phyloP scores from a whole-genome alignment of 1,140 invertebrate genomes.

The Anastrepha obliqua region DNA sequence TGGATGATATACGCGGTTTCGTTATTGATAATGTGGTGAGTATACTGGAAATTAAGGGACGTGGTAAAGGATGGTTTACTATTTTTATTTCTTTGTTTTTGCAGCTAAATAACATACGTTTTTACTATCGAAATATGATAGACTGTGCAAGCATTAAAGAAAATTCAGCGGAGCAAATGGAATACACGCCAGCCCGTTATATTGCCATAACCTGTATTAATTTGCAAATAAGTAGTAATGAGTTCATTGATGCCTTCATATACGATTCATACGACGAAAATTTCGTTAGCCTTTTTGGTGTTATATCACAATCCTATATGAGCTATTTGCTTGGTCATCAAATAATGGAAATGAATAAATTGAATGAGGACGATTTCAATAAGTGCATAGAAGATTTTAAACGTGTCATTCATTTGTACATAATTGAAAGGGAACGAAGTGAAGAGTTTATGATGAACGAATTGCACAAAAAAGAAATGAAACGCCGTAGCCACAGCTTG shows the following conservation, averaged over 20 bases:
- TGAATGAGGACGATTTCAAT: slow-evolving; percentile 68
- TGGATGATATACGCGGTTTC: slow-evolving; percentile 68
- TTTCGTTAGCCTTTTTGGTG: slow-evolving; percentile 65
- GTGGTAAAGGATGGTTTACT: neutral
- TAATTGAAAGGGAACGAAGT: slow-evolving; percentile 66
- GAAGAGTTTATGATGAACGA: slow-evolving; percentile 65
- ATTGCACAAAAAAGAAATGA: slow-evolving; percentile 64
- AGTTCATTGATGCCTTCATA: slow-evolving; percentile 67
- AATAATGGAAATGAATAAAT: slow-evolving; percentile 66
- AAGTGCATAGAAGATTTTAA: slow-evolving; percentile 62
- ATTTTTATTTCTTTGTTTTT: neutral
- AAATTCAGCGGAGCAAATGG: slow-evolving; percentile 11
- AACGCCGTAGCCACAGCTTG: slow-evolving; percentile 62
- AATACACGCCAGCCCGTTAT: slow-evolving; percentile 67
- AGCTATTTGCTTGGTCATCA: slow-evolving; percentile 69
- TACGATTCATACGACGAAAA: slow-evolving; percentile 63
- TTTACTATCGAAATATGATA: slow-evolving; percentile 64
- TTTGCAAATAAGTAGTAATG: slow-evolving; percentile 61
- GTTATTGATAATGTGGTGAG: slow-evolving; percentile 69
- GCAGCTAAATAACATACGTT: slow-evolving; percentile 70
- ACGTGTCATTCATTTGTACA: slow-evolving; percentile 64
- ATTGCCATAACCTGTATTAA: slow-evolving; percentile 68
- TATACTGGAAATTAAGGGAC: neutral
- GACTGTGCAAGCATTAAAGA: neutral
- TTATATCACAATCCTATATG: slow-evolving; percentile 68